Evolutionary conservation across 2,888 invertebrate species (phyloP).

Genomic region (Sylvicola cinctus): DNA sequence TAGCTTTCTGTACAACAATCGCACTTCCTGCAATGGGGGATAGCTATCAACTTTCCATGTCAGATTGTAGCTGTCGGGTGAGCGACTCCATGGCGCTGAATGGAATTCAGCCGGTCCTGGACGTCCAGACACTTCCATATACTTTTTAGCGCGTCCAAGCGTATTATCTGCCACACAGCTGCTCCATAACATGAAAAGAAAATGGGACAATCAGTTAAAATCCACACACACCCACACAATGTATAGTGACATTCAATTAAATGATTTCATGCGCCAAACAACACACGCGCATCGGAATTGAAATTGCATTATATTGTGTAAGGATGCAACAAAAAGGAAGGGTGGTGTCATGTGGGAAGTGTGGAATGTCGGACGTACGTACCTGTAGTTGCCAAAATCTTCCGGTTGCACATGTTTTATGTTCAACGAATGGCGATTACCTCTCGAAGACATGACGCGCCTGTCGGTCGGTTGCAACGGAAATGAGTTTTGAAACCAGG

Average conservation of each 20-base stretch:
- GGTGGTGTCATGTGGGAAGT: not conserved
- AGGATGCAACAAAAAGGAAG: not conserved
- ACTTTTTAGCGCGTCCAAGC: constrained; percentile 42
- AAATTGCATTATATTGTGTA: too few species aligned
- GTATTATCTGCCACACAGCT: constrained; percentile 51
- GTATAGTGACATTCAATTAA: not conserved
- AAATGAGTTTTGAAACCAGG: constrained; percentile 52
- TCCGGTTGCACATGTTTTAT: constrained; percentile 44
- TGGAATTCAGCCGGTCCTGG: constrained; percentile 49
- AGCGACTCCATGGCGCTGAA: constrained; percentile 38
- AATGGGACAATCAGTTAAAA: not conserved
- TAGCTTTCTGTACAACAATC: constrained; percentile 44
- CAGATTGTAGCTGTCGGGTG: constrained; percentile 39
- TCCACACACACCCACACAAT: not conserved
- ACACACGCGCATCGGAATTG: not conserved
- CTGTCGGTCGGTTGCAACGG: constrained; percentile 43
- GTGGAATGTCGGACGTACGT: constrained; percentile 1
- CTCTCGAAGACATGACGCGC: constrained; percentile 44
- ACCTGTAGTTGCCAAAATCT: constrained; percentile 53
- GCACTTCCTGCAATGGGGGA: constrained; percentile 46
- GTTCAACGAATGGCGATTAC: constrained; percentile 43
- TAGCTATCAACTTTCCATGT: constrained; percentile 52
- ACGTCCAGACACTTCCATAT: constrained; percentile 48
- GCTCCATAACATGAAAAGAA: too few species aligned
- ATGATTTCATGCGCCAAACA: constrained; percentile 1